These are phyloP conservation scores for Synanceia verrucosa DNA, from an alignment of 2,797 vertebrate species.

Conservation along the genomic window DNA sequence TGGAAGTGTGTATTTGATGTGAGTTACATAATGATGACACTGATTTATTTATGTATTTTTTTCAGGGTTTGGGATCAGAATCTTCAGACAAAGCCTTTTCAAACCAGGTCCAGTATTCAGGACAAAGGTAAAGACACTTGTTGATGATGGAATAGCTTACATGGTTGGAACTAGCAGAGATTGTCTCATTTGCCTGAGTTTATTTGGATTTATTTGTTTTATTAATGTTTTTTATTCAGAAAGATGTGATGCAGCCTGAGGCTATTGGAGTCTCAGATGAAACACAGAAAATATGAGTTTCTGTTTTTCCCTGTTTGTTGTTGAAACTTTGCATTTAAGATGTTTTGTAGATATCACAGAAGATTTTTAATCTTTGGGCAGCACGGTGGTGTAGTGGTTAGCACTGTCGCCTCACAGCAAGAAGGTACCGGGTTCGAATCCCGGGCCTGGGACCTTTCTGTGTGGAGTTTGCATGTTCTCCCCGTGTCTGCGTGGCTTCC, in stretches of 20 bases:
- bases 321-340: neutral
- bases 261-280: neutral
- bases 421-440: no score
- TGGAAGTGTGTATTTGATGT: neutral
- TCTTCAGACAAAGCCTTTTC: constrained; percentile 65
- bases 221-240: neutral
- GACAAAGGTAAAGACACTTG: constrained; percentile 84
- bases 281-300: neutral
- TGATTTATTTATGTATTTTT: constrained; percentile 13
- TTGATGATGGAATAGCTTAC: neutral
- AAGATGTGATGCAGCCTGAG: neutral
- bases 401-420: no score
- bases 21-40: neutral
- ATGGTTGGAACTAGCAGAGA: neutral
- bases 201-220: neutral
- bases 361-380: no score
- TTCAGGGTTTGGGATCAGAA: constrained; percentile 87
- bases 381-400: no score
- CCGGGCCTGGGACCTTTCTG: no score
- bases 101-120: constrained; percentile 86
- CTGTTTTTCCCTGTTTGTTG: neutral
- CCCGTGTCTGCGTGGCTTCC: no score
- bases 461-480: no score
- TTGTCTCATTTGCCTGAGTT: neutral
- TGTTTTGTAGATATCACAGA: neutral